phyloP scores from a whole-genome alignment of 2,113 vertebrate species.

The Calidris pugnax region DNA sequence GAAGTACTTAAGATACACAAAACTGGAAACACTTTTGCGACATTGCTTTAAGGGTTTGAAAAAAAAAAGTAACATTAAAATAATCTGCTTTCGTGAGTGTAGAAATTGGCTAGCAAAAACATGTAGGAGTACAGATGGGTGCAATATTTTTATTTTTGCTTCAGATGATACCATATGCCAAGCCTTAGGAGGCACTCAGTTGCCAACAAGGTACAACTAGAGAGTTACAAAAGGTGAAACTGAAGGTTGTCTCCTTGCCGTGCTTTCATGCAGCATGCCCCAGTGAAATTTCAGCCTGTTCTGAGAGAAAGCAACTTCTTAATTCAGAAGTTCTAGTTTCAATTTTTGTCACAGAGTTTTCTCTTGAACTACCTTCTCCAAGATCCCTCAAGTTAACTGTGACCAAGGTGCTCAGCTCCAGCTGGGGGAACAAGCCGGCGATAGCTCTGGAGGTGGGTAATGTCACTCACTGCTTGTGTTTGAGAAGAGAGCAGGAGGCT shows the following conservation, averaged over 20 bases:
- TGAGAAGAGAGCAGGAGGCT: neutral
- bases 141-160: conserved; percentile 46
- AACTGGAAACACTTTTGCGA: neutral
- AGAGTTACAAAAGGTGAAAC: conserved; percentile 39
- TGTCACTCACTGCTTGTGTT: neutral
- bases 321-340: neutral
- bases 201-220: conserved; percentile 42
- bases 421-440: neutral
- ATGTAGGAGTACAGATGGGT: conserved; percentile 26
- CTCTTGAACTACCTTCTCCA: neutral
- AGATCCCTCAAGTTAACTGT: neutral
- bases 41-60: neutral
- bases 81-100: neutral
- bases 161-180: conserved; percentile 48
- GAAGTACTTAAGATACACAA: neutral
- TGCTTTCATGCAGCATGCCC: neutral
- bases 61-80: neutral
- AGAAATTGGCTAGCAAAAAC: neutral
- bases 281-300: neutral
- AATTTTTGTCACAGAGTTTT: neutral
- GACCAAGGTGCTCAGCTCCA: neutral
- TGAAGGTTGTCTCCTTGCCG: neutral
- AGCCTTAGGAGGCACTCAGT: conserved; percentile 7
- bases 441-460: neutral
- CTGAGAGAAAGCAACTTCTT: neutral